Percentiles rank a stretch among this genome's conserved stretches.
These are phyloP conservation scores for Macrotus californicus DNA, from an alignment of 2,113 vertebrate genomes.

Conservation along the genomic window DNA sequence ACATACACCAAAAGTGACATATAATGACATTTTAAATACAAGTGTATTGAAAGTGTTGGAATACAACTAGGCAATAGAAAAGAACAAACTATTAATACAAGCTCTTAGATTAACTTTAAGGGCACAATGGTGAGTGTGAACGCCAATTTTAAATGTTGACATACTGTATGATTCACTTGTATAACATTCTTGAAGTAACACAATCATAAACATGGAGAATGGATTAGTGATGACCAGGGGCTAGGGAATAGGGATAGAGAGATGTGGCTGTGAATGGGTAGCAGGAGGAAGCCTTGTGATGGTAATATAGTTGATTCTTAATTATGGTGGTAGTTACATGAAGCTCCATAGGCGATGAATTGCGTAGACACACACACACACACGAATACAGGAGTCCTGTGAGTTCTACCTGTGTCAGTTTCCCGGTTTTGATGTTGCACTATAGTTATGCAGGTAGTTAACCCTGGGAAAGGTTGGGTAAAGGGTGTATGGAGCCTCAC, in stretches of 20 bases:
- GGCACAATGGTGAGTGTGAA: neutral
- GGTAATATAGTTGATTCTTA: neutral
- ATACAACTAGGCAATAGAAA: neutral
- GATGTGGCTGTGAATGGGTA: neutral
- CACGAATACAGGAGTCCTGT: rapidly evolving
- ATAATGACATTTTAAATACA: neutral
- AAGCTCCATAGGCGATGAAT: neutral
- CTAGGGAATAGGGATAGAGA: neutral
- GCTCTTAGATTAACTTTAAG: neutral
- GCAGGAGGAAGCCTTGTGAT: neutral
- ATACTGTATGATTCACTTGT: neutral
- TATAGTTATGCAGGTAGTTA: neutral
- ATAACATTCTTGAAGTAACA: neutral
- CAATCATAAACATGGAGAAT: neutral
- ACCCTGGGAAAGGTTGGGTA: neutral
- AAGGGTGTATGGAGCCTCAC: neutral
- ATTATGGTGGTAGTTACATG: neutral
- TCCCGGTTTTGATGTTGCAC: neutral
- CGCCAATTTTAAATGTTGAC: neutral
- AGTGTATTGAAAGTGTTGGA: neutral
- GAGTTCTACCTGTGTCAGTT: neutral
- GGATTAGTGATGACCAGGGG: neutral
- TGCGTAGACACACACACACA: neutral
- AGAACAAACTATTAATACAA: neutral
- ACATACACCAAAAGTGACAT: neutral